Percentiles rank a stretch among this genome's conserved stretches.
Evolutionary conservation across 2,113 vertebrate species (phyloP).

Genomic region (Indicator maculatus): DNA sequence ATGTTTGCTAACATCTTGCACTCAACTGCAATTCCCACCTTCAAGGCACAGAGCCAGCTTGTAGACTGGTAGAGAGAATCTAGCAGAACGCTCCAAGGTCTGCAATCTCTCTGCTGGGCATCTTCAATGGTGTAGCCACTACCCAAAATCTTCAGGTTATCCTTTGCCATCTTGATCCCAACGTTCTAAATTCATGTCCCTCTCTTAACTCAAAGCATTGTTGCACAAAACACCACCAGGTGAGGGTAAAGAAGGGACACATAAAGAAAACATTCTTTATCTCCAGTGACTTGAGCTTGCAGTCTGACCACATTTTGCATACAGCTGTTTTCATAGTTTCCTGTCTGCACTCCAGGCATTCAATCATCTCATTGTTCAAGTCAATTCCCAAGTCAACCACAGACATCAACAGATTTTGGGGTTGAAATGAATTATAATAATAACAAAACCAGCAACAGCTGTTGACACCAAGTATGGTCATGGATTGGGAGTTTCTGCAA

Average conservation of each 20-base stretch:
- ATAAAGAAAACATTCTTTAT: not conserved
- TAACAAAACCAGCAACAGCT: not conserved
- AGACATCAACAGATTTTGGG: not conserved
- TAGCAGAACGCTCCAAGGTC: not conserved
- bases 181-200: not conserved
- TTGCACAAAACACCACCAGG: not conserved
- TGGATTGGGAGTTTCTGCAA: not conserved
- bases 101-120: not conserved
- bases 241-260: not conserved
- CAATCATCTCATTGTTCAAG: not conserved
- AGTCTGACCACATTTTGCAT: not conserved
- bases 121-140: fast-evolving
- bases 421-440: not conserved
- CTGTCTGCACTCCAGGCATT: not conserved
- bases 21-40: not conserved
- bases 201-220: not conserved
- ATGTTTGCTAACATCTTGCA: not conserved
- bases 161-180: not conserved
- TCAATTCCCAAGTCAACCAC: not conserved
- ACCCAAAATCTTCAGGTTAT: not conserved
- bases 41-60: not conserved
- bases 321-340: not conserved
- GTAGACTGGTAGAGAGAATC: not conserved
- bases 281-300: not conserved
- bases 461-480: not conserved